Evolutionary conservation across 2,797 vertebrate species (phyloP), one percentile per base, ranked within the genome.

Genomic region (Lepidocolaptes lacrymiger): DNA sequence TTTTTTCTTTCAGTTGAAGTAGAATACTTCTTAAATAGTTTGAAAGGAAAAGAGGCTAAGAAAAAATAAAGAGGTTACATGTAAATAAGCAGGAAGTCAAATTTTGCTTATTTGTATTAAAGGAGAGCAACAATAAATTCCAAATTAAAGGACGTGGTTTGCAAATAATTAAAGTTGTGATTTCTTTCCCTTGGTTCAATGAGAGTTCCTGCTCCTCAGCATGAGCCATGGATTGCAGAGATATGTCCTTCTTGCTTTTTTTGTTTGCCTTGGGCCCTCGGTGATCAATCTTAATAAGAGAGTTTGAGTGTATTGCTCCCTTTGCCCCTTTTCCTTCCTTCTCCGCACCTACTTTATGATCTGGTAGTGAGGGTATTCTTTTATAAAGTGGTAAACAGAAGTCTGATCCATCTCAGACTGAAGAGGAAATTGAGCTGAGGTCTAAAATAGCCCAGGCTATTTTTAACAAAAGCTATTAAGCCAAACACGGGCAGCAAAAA

Each of bases 331-430:
- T 64, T 77, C 39, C 20, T 82, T 88, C 61, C 28, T 78, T 56
- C 62, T 78, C 67, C 0, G 0, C 46, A 78, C 11, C 51, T 87
- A 37, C 62, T 89, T 86, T 81, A 93, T 89, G 78, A 92, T 36
- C 67, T 69, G 10, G 17, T 48, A 43, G 81, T 32, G 67, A 82
- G 51, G 27, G 3, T 79, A 51, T 58, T 85, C 32, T 88, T 74
- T 85, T 73, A 79, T 81, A 51, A 87, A 79, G 61, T 37, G 48
- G 51, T 66, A 91, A 93, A 82, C 55, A 94, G 59, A 87, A 81
- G n/a, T 55, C 46, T 87, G 75, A 92, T 92, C 78, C 55, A 54
- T 39, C 59, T 82, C 71, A 79, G 54, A 54, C 43, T 69, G 75
- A 85, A 82, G 36, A 92, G 16, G 10, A 94, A 85, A 94, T 87